phyloP scores from a whole-genome alignment of 2,113 vertebrate species.

The Todiramphus chloris region DNA sequence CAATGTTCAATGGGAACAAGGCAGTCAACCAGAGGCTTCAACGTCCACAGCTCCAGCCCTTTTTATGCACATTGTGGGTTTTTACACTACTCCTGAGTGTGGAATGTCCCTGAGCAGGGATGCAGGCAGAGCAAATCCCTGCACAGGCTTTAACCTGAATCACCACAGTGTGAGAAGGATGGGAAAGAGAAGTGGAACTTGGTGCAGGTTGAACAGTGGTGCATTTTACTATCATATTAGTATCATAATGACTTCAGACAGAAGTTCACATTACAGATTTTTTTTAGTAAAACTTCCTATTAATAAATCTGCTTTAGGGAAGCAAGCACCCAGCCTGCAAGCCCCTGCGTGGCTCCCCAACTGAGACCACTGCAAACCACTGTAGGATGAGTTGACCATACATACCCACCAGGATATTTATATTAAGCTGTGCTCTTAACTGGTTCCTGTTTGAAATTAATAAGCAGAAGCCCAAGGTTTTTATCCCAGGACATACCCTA shows the following conservation, averaged over 20 bases:
- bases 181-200: neutral
- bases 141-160: neutral
- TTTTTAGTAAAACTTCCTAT: neutral
- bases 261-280: neutral
- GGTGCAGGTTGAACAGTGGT: neutral
- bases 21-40: neutral
- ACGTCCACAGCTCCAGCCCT: neutral
- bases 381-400: neutral
- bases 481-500: neutral
- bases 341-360: rapidly evolving
- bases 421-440: neutral
- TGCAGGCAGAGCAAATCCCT: neutral
- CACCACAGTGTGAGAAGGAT: neutral
- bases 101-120: neutral
- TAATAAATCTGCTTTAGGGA: neutral
- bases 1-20: neutral
- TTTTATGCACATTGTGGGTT: neutral
- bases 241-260: neutral
- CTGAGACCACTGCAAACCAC: neutral
- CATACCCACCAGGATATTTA: neutral
- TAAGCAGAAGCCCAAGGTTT: neutral
- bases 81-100: neutral
- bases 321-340: neutral
- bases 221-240: neutral
- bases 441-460: neutral